These are phyloP conservation scores for Drosophila putrida DNA, from an alignment of 2,888 invertebrate species.

Conservation along the genomic window DNA sequence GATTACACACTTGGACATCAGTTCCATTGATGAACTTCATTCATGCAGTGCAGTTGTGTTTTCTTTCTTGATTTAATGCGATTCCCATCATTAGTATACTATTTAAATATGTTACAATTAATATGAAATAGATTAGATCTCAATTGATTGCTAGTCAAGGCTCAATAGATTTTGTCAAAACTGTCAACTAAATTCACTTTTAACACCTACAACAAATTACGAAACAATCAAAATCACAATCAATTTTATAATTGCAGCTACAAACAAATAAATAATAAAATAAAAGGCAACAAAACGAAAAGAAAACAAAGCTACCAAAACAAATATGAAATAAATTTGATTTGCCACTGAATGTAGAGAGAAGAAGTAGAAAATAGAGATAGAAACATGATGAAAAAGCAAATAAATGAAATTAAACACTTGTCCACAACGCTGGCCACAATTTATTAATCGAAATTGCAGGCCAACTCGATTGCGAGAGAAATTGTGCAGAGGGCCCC, in stretches of 20 bases:
- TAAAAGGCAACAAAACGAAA: constrained; percentile 17
- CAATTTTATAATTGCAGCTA: constrained; percentile 71
- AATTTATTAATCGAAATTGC: constrained; percentile 76
- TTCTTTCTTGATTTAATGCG: neutral
- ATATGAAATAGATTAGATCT: neutral
- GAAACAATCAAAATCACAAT: constrained; percentile 68
- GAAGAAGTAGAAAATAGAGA: constrained; percentile 18
- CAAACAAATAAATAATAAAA: constrained; percentile 35
- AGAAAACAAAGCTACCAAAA: constrained; percentile 67
- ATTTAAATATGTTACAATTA: neutral
- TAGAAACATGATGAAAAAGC: constrained; percentile 32
- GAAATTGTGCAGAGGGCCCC: constrained; percentile 62
- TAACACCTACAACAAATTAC: constrained; percentile 75
- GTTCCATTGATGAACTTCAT: constrained; percentile 68
- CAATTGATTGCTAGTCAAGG: constrained; percentile 46
- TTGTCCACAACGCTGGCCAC: constrained; percentile 65
- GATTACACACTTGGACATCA: constrained; percentile 59
- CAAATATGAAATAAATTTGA: constrained; percentile 49
- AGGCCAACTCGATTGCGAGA: constrained; percentile 56
- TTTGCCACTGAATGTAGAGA: constrained; percentile 11
- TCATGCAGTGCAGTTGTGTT: constrained; percentile 41
- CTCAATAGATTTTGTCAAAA: constrained; percentile 44
- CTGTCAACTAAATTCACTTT: constrained; percentile 73
- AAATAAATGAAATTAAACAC: constrained; percentile 56
- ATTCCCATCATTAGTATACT: neutral